These are phyloP conservation scores for Paedocypris micromegethes DNA, from an alignment of 2,797 vertebrate species.

Conservation along the genomic window DNA sequence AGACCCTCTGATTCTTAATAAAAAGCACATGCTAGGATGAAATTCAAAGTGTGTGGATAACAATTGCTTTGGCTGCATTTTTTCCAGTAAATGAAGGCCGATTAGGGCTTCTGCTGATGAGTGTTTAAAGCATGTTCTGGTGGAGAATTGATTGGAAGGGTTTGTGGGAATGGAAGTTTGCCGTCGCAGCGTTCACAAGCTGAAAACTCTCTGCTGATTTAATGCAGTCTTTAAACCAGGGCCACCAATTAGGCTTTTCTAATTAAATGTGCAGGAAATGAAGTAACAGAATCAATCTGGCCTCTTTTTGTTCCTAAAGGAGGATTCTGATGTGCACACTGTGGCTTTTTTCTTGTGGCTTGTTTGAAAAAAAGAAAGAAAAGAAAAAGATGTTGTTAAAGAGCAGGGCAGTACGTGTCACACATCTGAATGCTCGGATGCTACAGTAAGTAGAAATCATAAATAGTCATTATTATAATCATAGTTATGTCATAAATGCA, in stretches of 20 bases:
- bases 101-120: conserved; percentile 54
- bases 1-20: conserved; percentile 12
- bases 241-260: conserved; percentile 57
- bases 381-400: no score
- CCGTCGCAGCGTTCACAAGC: conserved; percentile 35
- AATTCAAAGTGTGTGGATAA: conserved; percentile 49
- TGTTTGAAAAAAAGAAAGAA: conserved; percentile 24
- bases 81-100: conserved; percentile 55
- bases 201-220: conserved; percentile 51
- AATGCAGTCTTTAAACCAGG: conserved; percentile 42
- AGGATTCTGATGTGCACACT: conserved; percentile 33
- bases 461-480: no score
- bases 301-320: conserved; percentile 36
- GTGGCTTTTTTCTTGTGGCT: conserved; percentile 30
- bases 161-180: conserved; percentile 42
- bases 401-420: no score
- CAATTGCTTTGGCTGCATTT: conserved; percentile 53
- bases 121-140: conserved; percentile 20
- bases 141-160: conserved; percentile 18
- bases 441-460: no score
- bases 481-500: no score
- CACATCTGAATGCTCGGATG: no score
- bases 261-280: conserved; percentile 57
- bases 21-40: conserved; percentile 7
- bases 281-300: conserved; percentile 47